Percentiles rank a stretch among this genome's conserved stretches.
phyloP scores from a whole-genome alignment of 2,797 vertebrate species.

The Catharus ustulatus region DNA sequence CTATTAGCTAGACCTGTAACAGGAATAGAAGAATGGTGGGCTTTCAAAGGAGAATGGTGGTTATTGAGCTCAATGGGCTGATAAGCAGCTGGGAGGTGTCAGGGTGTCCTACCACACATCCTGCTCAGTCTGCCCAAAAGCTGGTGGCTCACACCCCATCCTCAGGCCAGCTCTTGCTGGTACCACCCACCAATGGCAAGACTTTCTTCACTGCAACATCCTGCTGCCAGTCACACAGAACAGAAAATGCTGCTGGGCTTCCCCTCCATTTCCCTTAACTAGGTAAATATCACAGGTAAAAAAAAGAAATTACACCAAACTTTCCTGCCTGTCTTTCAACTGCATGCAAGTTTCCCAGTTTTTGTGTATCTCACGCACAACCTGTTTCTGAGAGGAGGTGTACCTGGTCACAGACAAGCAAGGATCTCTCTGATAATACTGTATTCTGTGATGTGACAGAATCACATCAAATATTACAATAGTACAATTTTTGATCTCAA shows the following conservation, averaged over 20 bases:
- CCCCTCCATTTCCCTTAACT: not conserved
- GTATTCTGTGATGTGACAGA: not conserved
- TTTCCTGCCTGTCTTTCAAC: not conserved
- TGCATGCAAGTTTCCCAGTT: not conserved
- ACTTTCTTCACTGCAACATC: not conserved
- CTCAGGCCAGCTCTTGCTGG: not conserved
- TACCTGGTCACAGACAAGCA: rapidly evolving
- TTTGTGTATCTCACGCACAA: not conserved
- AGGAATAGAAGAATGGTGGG: not conserved
- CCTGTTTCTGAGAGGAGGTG: not conserved
- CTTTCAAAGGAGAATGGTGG: not conserved
- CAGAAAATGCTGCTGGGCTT: not conserved
- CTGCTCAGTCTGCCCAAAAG: not conserved
- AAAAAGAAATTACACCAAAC: not conserved
- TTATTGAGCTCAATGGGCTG: not conserved
- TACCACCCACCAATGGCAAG: not conserved
- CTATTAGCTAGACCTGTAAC: not conserved
- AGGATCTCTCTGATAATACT: not conserved
- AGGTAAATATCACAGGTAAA: not conserved
- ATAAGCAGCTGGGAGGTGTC: not conserved
- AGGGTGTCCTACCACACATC: rapidly evolving
- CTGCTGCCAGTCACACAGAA: not conserved
- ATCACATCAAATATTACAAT: not conserved
- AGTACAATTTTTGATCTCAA: not conserved
- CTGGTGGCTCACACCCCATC: not conserved